Conservation (phyloP, 2,888 invertebrate genomes). For the Nyleta sp. region DNA sequence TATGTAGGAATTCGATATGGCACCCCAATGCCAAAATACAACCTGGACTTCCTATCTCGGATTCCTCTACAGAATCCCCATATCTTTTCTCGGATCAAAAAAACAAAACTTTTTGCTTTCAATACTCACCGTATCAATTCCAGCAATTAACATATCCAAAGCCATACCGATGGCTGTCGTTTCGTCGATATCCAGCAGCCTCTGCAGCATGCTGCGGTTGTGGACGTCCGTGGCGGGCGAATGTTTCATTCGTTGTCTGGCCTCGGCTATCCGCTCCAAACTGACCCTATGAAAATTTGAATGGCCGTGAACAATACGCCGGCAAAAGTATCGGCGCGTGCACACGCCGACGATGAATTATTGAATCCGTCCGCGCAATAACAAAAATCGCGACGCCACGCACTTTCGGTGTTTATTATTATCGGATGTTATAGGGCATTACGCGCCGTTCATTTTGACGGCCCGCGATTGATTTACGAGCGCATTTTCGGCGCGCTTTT, state of each 20-base stretch:
- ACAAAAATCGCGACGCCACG: conserved; percentile 5
- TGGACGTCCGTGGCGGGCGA: conserved; percentile 82
- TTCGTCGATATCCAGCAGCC: conserved; percentile 85
- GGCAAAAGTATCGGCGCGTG: conserved; percentile 19
- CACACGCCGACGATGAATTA: conserved; percentile 25
- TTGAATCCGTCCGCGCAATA: conserved; percentile 16
- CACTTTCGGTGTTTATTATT: conserved; percentile 22
- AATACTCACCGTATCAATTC: conserved; percentile 91
- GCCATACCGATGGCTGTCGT: conserved; percentile 87
- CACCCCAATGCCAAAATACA: too few species aligned
- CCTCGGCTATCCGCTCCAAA: conserved; percentile 78
- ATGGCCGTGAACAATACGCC: conserved; percentile 8
- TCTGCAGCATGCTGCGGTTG: conserved; percentile 85
- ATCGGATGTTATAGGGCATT: conserved; percentile 25
- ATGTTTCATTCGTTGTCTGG: conserved; percentile 73
- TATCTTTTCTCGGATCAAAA: too few species aligned
- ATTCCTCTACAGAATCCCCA: too few species aligned
- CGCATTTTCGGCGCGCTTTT: conserved; percentile 13
- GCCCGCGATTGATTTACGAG: conserved; percentile 19
- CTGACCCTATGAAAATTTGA: conserved; percentile 72
- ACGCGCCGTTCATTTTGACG: conserved; percentile 22
- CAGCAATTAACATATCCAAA: conserved; percentile 88
- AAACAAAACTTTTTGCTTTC: neutral
- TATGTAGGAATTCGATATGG: neutral
- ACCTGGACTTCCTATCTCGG: too few species aligned